phyloP scores from a whole-genome alignment of 2,888 invertebrate genomes.

The Subacronicta megacephala region DNA sequence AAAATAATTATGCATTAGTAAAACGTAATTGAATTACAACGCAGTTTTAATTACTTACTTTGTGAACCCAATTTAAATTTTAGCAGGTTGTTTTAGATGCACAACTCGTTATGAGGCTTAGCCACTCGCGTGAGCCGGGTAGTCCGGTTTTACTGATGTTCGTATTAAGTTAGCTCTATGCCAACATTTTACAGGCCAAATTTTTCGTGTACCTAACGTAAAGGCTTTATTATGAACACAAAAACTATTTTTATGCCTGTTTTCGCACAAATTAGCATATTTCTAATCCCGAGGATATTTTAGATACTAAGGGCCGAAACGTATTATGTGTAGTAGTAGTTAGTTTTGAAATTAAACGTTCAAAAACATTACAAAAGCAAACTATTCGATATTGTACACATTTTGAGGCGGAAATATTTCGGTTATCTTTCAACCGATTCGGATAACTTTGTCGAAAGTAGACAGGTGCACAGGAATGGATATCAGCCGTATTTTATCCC shows the following conservation, averaged over 20 bases:
- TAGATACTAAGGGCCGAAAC: too few species aligned
- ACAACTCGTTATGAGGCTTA: constrained; percentile 37
- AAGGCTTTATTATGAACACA: constrained; percentile 8
- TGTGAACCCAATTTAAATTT: constrained; percentile 35
- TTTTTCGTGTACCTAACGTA: constrained; percentile 2
- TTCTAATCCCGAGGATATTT: too few species aligned
- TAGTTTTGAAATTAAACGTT: too few species aligned
- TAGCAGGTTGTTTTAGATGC: constrained; percentile 43
- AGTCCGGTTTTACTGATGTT: constrained; percentile 7
- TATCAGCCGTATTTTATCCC: constrained; percentile 25
- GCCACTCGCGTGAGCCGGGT: constrained; percentile 7
- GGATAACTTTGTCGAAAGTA: constrained; percentile 18
- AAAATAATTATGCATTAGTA: constrained; percentile 80
- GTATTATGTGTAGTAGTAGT: too few species aligned
- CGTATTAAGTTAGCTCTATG: constrained; percentile 21
- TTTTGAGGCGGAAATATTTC: constrained; percentile 11
- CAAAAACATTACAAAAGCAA: constrained; percentile 3
- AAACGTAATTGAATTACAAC: constrained; percentile 68
- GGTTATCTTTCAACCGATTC: constrained; percentile 2
- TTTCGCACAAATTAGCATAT: too few species aligned
- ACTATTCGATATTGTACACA: constrained; percentile 3
- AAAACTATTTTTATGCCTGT: constrained; percentile 6
- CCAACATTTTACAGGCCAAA: constrained; percentile 14
- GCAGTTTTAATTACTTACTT: constrained; percentile 59
- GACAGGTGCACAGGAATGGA: constrained; percentile 9